Conservation (phyloP, 2,888 invertebrate genomes). For the Acleris sparsana region DNA sequence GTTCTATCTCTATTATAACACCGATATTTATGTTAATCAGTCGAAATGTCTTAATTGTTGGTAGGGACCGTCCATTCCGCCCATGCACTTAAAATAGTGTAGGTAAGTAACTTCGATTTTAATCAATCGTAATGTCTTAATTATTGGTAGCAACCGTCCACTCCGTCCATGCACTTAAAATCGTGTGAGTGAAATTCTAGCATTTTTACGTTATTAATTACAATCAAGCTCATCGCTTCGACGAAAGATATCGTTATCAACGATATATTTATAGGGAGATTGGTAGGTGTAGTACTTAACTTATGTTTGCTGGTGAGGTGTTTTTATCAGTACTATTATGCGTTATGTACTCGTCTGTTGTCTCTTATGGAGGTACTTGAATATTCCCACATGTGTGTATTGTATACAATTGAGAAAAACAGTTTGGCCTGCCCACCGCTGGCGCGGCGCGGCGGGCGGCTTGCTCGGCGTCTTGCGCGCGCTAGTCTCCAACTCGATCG, state of each 20-base stretch:
- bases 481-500: slow-evolving; percentile 63
- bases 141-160: no score
- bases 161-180: not conserved
- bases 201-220: not conserved
- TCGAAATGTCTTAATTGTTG: no score
- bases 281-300: not conserved
- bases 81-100: not conserved
- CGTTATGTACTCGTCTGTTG: slow-evolving; percentile 53
- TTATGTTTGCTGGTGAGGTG: not conserved
- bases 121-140: no score
- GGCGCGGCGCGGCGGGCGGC: slow-evolving; percentile 46
- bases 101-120: no score
- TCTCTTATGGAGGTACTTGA: slow-evolving; percentile 60
- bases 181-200: not conserved
- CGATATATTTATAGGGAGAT: slow-evolving; percentile 12
- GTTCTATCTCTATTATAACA: no score
- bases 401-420: slow-evolving; percentile 63
- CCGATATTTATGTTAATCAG: no score
- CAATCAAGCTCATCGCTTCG: not conserved
- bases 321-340: slow-evolving; percentile 41
- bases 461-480: slow-evolving; percentile 53
- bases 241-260: slow-evolving; percentile 2
- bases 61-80: no score
- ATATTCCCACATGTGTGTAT: slow-evolving; percentile 71
- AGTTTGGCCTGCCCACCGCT: slow-evolving; percentile 63